Evolutionary conservation across 2,113 vertebrate species (phyloP), one percentile per base, ranked within the genome.

Genomic region (Hyla sarda): DNA sequence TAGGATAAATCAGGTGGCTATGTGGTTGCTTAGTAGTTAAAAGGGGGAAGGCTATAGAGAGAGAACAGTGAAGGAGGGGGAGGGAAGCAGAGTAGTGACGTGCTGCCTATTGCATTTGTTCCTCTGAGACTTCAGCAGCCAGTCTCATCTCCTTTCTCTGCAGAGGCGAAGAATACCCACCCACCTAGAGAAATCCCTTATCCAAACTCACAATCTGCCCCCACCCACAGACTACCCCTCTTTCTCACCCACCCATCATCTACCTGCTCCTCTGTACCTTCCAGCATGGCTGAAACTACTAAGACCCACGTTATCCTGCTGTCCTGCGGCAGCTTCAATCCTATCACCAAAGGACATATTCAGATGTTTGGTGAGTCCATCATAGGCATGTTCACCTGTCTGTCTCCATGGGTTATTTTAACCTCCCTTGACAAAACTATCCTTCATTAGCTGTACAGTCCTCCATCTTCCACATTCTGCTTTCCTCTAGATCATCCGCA

Each of bases 281-380:
- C 37, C 88, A 92, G 76, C 89, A 98, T 99, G 97, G 96, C 97
- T 41, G 97, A 99, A 87, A 94, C 90, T 87, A 94, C 90, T 80
- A 98, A 99, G 90, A 98, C 96, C 60, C 98, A 99, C 93, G 97
- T 98, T 87, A 99, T 99, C 89, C 87, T 99, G 92, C 95, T 99
- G 83, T 95, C 98, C 89, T 99, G 98, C 91, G 98, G 98, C 92
- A 99, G 97, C 94, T 98, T 99, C 94, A 99, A 99, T 88, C 98
- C 98, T 89, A 95, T 99, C 93, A 99, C 98, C 88, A 98, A 97
- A 90, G 97, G 97, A 88, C 97, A 99, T 93, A 94, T 99, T 90
- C 97, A 99, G 92, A 98, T 99, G 97, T 99, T 99, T 90, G 98
- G 98, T 99, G 92, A 96, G 97, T 90, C 81, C 82, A 50, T 84